A percentile compares a stretch with the other conserved stretches of the same genome.
phyloP scores from a whole-genome alignment of 1,140 invertebrate species.

The Daktulosphaira vitifoliae region DNA sequence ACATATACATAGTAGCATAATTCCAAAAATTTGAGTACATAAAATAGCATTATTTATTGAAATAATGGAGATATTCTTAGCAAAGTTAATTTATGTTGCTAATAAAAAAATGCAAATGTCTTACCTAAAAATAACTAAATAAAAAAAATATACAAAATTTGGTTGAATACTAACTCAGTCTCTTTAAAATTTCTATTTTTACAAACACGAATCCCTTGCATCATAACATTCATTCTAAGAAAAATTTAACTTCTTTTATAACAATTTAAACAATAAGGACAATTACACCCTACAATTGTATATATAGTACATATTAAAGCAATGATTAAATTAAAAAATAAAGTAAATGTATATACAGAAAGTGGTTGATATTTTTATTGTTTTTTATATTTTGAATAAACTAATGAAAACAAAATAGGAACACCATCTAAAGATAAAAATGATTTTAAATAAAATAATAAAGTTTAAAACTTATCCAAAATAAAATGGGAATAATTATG shows the following conservation, averaged over 20 bases:
- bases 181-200: conserved; percentile 18
- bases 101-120: neutral
- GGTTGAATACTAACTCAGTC: conserved; percentile 30
- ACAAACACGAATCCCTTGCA: conserved; percentile 9
- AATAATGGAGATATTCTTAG: too few species aligned
- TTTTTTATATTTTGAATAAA: neutral
- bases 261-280: too few species aligned
- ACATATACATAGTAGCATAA: too few species aligned
- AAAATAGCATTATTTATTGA: too few species aligned
- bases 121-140: neutral
- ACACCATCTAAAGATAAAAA: neutral
- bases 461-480: neutral
- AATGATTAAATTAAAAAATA: neutral
- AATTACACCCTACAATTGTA: too few species aligned
- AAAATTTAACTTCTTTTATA: neutral
- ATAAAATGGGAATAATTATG: neutral
- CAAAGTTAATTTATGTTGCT: too few species aligned
- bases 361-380: neutral
- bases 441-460: neutral
- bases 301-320: neutral
- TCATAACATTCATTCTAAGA: conserved; percentile 28
- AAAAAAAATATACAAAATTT: conserved; percentile 28
- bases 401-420: neutral
- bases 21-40: too few species aligned
- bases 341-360: neutral